Percentiles rank a stretch among this genome's conserved stretches.
phyloP scores from a whole-genome alignment of 1,140 invertebrate species.

The Polypedilum vanderplanki region DNA sequence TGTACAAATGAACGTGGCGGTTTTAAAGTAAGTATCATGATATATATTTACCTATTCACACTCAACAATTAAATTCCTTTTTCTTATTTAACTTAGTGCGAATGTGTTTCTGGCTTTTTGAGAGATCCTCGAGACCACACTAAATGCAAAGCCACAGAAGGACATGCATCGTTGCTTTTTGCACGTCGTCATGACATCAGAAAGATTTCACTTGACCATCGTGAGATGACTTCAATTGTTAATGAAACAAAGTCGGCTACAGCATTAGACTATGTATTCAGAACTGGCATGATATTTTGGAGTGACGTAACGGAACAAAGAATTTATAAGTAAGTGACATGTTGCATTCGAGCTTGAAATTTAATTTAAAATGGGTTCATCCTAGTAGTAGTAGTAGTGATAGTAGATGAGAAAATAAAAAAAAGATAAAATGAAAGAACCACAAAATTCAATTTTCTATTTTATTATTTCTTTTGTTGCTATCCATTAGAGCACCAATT shows the following conservation, averaged over 20 bases:
- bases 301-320: slow-evolving; percentile 83
- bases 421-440: background rate
- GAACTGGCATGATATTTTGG: slow-evolving; percentile 90
- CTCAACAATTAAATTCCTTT: slow-evolving; percentile 2
- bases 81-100: slow-evolving; percentile 51
- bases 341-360: background rate
- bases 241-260: slow-evolving; percentile 81
- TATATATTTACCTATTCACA: background rate
- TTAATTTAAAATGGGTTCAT: slow-evolving; percentile 27
- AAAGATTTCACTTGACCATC: slow-evolving; percentile 81
- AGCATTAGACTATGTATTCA: slow-evolving; percentile 82
- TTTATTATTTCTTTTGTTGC: background rate
- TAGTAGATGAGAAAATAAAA: no score
- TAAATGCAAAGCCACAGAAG: slow-evolving; percentile 79
- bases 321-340: slow-evolving; percentile 69
- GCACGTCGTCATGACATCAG: slow-evolving; percentile 79
- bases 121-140: slow-evolving; percentile 74
- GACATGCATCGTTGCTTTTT: slow-evolving; percentile 76
- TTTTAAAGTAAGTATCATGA: slow-evolving; percentile 54
- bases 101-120: slow-evolving; percentile 80
- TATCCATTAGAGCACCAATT: slow-evolving; percentile 66
- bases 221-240: slow-evolving; percentile 82
- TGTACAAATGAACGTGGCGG: slow-evolving; percentile 86
- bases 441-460: slow-evolving; percentile 8
- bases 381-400: no score